Base-by-base conservation (phyloP, 2,113 vertebrate species). In the Urocynchramus pylzowi region DNA sequence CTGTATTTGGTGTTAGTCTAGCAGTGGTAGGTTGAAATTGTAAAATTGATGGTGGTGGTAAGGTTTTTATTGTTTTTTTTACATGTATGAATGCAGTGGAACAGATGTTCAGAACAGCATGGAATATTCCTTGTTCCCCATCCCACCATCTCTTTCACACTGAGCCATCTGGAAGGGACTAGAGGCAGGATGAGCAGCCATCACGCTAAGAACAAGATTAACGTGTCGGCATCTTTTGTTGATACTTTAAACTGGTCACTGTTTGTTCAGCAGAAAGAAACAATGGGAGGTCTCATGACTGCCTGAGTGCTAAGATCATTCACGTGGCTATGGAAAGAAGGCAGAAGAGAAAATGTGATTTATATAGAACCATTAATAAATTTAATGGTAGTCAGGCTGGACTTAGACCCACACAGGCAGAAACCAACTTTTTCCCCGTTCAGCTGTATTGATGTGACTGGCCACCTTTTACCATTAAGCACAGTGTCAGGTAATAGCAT, bases 221-320 rank as follows among this genome's bases (percentile, higher is more conserved):
- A 97, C 53, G 73, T 96, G 97, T 97, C 87, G 78, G 97, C 96
- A 97, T 97, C 97, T 98, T 96, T 93, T 97, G 95, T 96, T 98
- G 98, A 95, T 97, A 96, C 97, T 96, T 98, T 97, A 98, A 98
- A 98, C 97, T 97, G 91, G 70, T 81, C 95, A 78, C 84, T 93
- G 84, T 80, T 74, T 13, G 5, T 85, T 88, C 76, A 64, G 68
- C 2, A 0, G 78, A 68, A 70, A 21, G 64, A 79, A 89, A 13
- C 64, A 64, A 28, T 65, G 60, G 42, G 37, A 83, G 27, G 31
- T 87, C 73, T 54, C 1, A 0, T 84, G 61, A 20, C 28, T 60
- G 24, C 0, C 0, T n/a, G 27, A 49, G 39, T 44, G 26, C 16
- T 59, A 56, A 45, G 35, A 16, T 64, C 86, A 50, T 79, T 68